Conservation (phyloP, 2,797 vertebrate species). For the Pitangus sulphuratus region DNA sequence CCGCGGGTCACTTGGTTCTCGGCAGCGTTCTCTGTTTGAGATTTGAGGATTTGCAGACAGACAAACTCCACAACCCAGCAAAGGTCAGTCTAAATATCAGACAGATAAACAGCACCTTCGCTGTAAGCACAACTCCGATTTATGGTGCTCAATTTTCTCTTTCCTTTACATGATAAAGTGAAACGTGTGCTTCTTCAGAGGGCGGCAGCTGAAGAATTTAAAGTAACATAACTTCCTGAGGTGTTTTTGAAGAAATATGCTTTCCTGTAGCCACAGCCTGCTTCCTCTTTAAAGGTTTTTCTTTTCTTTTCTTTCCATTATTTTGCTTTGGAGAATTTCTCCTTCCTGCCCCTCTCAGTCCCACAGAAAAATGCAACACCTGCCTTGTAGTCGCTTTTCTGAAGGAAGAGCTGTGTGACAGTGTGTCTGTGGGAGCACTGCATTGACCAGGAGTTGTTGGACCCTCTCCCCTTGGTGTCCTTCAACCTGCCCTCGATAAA, state of each 20-base stretch:
- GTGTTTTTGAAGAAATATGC: slow-evolving; percentile 60
- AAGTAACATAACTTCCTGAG: slow-evolving; percentile 64
- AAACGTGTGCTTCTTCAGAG: slow-evolving; percentile 8
- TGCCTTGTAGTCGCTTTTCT: not conserved
- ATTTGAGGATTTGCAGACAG: slow-evolving; percentile 79
- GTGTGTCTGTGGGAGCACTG: not conserved
- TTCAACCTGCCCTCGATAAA: not conserved
- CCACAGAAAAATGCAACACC: not conserved
- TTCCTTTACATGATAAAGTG: slow-evolving; percentile 54
- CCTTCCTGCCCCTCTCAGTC: not conserved
- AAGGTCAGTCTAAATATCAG: slow-evolving; percentile 82
- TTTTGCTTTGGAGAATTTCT: slow-evolving; percentile 48
- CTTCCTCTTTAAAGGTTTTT: not conserved
- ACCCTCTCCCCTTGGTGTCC: not conserved
- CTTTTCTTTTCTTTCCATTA: not conserved
- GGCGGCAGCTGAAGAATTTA: slow-evolving; percentile 40
- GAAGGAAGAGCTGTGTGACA: not conserved
- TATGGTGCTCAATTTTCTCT: slow-evolving; percentile 58
- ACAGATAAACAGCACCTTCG: slow-evolving; percentile 69
- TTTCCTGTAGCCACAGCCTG: slow-evolving; percentile 44
- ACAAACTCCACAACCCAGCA: slow-evolving; percentile 74
- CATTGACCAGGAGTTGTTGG: not conserved
- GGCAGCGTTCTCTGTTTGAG: slow-evolving; percentile 60
- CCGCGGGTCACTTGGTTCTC: slow-evolving; percentile 60
- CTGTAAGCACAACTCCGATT: slow-evolving; percentile 57